Evolutionary conservation across 2,888 invertebrate genomes (phyloP).

Genomic region (Netelia inedita): DNA sequence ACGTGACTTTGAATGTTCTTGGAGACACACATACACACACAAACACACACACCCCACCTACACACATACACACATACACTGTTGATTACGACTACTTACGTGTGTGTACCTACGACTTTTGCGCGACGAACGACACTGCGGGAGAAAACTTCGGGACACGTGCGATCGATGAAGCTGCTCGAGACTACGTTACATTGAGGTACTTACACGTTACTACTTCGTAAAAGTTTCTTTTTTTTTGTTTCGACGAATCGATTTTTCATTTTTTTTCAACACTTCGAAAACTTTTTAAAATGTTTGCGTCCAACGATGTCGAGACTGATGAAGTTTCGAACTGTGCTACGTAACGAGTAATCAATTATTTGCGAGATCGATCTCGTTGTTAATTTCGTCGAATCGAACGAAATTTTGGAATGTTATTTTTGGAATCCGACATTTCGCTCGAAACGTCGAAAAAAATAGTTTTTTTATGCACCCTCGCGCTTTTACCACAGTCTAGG

Average conservation of each 20-base stretch:
- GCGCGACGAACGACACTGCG: conserved; percentile 5
- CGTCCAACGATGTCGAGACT: background rate
- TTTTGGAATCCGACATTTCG: no score
- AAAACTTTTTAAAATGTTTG: background rate
- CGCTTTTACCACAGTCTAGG: no score
- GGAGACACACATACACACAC: no score
- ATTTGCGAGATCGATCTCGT: background rate
- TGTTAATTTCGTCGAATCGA: no score
- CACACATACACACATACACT: background rate
- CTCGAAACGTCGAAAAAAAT: no score
- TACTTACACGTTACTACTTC: conserved; percentile 29
- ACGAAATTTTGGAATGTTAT: no score
- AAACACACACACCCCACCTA: no score
- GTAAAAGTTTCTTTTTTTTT: conserved; percentile 7
- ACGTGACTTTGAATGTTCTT: conserved; percentile 36
- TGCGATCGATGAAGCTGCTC: conserved; percentile 36
- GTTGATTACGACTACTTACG: background rate
- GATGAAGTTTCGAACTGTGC: background rate
- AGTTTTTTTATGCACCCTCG: background rate
- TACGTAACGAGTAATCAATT: background rate
- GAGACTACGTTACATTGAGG: conserved; percentile 50
- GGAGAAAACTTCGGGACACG: conserved; percentile 40
- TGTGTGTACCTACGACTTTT: background rate
- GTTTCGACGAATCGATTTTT: background rate
- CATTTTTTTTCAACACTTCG: background rate